Conservation (phyloP, 2,888 invertebrate genomes). For the Oligia fasciuncula region DNA sequence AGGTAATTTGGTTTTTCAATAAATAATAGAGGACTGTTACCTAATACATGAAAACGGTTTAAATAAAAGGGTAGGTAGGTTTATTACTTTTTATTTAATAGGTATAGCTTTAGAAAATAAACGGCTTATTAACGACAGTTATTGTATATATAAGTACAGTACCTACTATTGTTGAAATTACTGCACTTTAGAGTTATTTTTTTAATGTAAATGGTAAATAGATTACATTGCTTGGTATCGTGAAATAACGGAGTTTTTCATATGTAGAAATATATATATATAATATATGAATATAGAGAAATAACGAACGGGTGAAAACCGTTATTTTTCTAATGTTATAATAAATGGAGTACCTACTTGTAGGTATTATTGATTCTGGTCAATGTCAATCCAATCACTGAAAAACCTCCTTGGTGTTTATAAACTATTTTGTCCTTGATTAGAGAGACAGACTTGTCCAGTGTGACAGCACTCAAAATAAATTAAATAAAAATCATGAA, state of each 20-base stretch:
- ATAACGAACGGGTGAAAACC: neutral
- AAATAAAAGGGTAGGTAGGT: neutral
- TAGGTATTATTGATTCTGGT: neutral
- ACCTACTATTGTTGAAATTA: neutral
- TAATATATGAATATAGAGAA: too few species aligned
- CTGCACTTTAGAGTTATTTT: too few species aligned
- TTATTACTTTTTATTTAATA: neutral
- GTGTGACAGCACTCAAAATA: conserved; percentile 24
- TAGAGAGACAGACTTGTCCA: neutral
- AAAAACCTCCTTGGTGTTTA: conserved; percentile 6
- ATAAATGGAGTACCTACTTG: neutral
- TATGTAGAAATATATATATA: neutral
- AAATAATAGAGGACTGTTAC: neutral
- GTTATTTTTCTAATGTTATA: neutral
- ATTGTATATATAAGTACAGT: neutral
- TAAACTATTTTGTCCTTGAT: conserved; percentile 16
- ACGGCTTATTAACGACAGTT: neutral
- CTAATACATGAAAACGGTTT: neutral
- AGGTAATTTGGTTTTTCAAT: neutral
- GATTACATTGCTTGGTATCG: too few species aligned
- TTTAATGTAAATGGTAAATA: too few species aligned
- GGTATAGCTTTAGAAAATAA: neutral
- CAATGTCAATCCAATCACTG: conserved; percentile 5
- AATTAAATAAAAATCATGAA: neutral
- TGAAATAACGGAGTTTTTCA: neutral